Conservation (phyloP, 2,113 vertebrate genomes). For the Tapirus terrestris region DNA sequence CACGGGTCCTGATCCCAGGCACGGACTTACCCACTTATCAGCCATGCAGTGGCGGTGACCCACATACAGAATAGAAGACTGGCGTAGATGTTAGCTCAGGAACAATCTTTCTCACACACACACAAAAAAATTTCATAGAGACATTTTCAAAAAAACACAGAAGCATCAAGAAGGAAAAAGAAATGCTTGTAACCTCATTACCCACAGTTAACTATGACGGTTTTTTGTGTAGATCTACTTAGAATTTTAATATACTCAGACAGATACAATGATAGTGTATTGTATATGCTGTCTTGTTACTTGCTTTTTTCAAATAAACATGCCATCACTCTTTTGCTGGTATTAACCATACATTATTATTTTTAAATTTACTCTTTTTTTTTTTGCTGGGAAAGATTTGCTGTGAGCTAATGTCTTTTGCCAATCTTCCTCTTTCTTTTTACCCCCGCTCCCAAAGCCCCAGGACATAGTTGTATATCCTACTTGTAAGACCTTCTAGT, state of each 20-base stretch:
- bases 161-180: conserved; percentile 19
- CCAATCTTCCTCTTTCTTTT: too few species aligned
- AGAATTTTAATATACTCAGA: neutral
- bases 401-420: too few species aligned
- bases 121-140: neutral
- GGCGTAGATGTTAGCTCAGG: too few species aligned
- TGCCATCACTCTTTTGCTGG: neutral
- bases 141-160: neutral
- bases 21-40: too few species aligned
- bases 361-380: neutral
- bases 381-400: too few species aligned
- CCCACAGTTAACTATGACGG: neutral
- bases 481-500: too few species aligned
- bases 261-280: neutral
- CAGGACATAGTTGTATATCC: too few species aligned
- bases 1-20: too few species aligned
- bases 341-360: neutral
- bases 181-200: neutral
- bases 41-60: too few species aligned
- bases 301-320: conserved; percentile 9
- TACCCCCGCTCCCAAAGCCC: too few species aligned
- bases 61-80: too few species aligned
- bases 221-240: neutral
- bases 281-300: neutral
- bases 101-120: too few species aligned